Evolutionary conservation across 1,140 invertebrate genomes (phyloP).

Genomic region (Triops cancriformis): DNA sequence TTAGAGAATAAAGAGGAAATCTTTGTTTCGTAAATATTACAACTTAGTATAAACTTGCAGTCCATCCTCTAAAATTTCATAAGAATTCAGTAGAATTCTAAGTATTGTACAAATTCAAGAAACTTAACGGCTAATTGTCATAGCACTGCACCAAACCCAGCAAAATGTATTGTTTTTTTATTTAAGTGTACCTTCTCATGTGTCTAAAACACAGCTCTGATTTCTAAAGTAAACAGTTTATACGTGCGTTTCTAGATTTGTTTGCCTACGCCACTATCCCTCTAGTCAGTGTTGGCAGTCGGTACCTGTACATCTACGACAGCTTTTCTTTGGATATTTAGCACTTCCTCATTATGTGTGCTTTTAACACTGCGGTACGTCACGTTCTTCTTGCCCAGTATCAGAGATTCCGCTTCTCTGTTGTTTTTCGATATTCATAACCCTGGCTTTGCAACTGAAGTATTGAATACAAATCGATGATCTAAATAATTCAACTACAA

Average conservation of each 20-base stretch:
- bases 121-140: not conserved
- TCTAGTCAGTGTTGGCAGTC: constrained; percentile 48
- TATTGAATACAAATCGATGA: not conserved
- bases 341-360: constrained; percentile 33
- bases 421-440: not conserved
- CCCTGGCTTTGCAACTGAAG: not conserved
- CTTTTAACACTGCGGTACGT: constrained; percentile 39
- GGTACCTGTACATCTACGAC: constrained; percentile 45
- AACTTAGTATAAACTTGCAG: not conserved
- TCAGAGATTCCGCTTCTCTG: not conserved
- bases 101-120: not conserved
- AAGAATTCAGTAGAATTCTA: too few relatives aligned
- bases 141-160: not conserved
- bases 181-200: not conserved
- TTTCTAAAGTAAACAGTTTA: not conserved
- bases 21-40: too few relatives aligned
- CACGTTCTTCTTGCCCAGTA: constrained; percentile 28
- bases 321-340: constrained; percentile 36
- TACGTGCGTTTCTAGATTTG: constrained; percentile 22
- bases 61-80: not conserved
- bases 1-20: not conserved
- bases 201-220: not conserved
- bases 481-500: too few relatives aligned
- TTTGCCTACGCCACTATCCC: constrained; percentile 45
- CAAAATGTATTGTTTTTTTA: not conserved